Base-by-base conservation (phyloP, 2,888 invertebrate genomes). In the Emmelina monodactyla region DNA sequence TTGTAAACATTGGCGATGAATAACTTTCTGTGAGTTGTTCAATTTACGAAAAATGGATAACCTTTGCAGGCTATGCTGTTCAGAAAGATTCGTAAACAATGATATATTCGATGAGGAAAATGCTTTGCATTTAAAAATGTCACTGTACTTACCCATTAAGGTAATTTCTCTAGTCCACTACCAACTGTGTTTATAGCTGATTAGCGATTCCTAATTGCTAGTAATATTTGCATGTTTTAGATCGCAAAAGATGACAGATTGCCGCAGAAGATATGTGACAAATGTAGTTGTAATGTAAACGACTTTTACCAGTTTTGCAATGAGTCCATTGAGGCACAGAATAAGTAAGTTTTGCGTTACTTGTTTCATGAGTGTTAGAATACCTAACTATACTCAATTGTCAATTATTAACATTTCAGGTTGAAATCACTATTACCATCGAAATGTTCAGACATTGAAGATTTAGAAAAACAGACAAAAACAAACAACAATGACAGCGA, bases 111-210 rank as follows among this genome's bases (percentile, higher is more conserved):
- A 85, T 47, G 86, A 85, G 47, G 83, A 84, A 53, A 86, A 84
- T 53, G 86, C 87, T 44, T 79, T 87, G 49, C 86, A 83, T 57
- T 62, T 85, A 45, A 88, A 88, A 81, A 87, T 88, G 71, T 83
- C 85, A 41, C 75, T 87, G 48, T 88, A 88, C 64, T 82, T 88
- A 61, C 88, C 88, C 62, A 85, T 88, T 60, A 88, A 88, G 87
- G 88, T 88, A 84, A 39, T 37, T 35, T 38, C 32, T 16, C 28
- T 22, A 36, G 31, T 5, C n/a, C n/a, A n/a, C n/a, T n/a, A n/a
- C n/a, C n/a, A n/a, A n/a, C n/a, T n/a, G n/a, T 14, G 12, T 12
- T 13, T 11, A n/a, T 32, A 29, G 4, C 13, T 4, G n/a, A 11
- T 28, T 35, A 33, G 29, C 41, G 40, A 37, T 33, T 43, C 33